These are phyloP conservation scores for Hemiscyllium ocellatum DNA, from an alignment of 2,113 vertebrate species.

Conservation along the genomic window DNA sequence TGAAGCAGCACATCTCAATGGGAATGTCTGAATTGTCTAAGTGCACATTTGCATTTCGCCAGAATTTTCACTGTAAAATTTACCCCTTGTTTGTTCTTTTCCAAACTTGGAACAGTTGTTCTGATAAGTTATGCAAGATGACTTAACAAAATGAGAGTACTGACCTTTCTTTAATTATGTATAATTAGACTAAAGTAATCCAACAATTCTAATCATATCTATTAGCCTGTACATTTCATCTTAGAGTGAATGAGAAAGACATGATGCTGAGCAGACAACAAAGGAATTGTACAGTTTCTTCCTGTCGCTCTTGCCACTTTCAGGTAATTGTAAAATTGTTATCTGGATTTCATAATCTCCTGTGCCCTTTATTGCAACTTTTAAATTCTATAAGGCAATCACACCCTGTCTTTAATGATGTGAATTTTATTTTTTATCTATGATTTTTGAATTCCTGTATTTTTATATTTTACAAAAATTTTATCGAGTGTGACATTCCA, in stretches of 20 bases:
- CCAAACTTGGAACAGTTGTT: not conserved
- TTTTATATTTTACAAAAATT: not conserved
- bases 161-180: not conserved
- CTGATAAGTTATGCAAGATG: not conserved
- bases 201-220: not conserved
- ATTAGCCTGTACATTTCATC: not conserved
- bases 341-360: not conserved
- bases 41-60: not conserved
- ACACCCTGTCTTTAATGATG: not conserved
- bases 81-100: not conserved
- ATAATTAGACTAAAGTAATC: not conserved
- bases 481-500: not conserved
- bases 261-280: not conserved
- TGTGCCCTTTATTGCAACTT: not conserved
- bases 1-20: not conserved
- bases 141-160: not conserved
- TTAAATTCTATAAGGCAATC: not conserved
- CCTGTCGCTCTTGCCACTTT: not conserved
- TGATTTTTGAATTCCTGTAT: not conserved
- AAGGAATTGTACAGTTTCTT: not conserved
- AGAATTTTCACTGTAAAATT: not conserved
- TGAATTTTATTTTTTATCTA: not conserved
- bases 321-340: not conserved
- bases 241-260: not conserved
- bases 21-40: not conserved